Conservation (phyloP, 2,797 vertebrate species). For the Heterohyrax brucei region DNA sequence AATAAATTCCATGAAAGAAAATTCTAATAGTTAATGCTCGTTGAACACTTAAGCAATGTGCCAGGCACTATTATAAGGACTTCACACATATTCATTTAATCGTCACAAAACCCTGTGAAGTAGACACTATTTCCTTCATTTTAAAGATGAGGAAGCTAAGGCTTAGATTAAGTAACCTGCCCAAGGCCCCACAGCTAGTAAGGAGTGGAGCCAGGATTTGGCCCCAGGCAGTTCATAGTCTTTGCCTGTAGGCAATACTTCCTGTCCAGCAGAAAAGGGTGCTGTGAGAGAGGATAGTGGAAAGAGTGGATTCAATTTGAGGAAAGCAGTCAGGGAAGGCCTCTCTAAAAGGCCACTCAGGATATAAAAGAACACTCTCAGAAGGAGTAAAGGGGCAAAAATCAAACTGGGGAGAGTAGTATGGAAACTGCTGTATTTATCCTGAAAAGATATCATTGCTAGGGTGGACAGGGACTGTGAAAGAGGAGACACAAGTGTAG, state of each 20-base stretch:
- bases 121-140: background rate
- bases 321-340: background rate
- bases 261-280: background rate
- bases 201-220: background rate
- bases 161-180: conserved; percentile 36
- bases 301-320: background rate
- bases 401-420: background rate
- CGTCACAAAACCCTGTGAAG: conserved; percentile 9
- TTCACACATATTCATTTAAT: background rate
- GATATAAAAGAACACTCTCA: background rate
- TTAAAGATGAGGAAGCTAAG: background rate
- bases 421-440: background rate
- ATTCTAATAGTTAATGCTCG: background rate
- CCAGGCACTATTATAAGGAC: background rate
- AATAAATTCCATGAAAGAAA: background rate
- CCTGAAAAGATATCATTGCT: background rate
- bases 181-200: background rate
- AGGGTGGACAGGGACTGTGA: background rate
- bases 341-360: background rate
- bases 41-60: background rate
- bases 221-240: background rate
- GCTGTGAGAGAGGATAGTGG: background rate
- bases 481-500: background rate
- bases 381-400: background rate
- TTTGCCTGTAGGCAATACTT: background rate